Percentiles rank a stretch among this genome's conserved stretches.
These are phyloP conservation scores for Magallana gigas DNA, from an alignment of 1,140 invertebrate genomes.

Conservation along the genomic window DNA sequence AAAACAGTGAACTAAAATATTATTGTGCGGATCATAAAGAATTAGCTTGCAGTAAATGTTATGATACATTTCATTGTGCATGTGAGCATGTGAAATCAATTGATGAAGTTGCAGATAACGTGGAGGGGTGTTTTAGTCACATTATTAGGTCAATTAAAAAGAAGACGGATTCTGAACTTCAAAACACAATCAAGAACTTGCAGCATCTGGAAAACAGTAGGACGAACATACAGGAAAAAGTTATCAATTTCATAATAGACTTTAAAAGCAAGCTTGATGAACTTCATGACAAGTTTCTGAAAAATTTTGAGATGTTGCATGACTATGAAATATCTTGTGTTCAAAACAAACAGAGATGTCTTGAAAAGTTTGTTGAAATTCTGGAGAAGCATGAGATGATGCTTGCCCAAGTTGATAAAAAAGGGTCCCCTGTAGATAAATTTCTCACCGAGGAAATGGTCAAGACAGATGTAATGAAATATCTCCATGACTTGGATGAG, in stretches of 20 bases:
- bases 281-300: not conserved
- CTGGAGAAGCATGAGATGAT: not conserved
- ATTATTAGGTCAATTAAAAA: not conserved
- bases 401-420: not conserved
- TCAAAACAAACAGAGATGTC: not conserved
- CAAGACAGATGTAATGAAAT: not conserved
- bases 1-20: not conserved
- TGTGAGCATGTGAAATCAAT: not conserved
- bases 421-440: not conserved
- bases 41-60: not conserved
- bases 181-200: not conserved
- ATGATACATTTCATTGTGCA: not conserved
- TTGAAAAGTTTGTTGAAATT: not conserved
- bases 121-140: not conserved
- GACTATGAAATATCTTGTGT: not conserved
- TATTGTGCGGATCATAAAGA: not conserved
- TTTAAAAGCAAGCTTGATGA: not conserved
- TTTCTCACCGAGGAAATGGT: not conserved
- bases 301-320: not conserved
- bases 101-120: not conserved
- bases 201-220: not conserved
- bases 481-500: not conserved
- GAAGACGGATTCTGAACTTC: slow-evolving; percentile 2
- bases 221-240: not conserved
- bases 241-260: not conserved